phyloP scores from a whole-genome alignment of 2,113 vertebrate genomes.

The Centropristis striata region DNA sequence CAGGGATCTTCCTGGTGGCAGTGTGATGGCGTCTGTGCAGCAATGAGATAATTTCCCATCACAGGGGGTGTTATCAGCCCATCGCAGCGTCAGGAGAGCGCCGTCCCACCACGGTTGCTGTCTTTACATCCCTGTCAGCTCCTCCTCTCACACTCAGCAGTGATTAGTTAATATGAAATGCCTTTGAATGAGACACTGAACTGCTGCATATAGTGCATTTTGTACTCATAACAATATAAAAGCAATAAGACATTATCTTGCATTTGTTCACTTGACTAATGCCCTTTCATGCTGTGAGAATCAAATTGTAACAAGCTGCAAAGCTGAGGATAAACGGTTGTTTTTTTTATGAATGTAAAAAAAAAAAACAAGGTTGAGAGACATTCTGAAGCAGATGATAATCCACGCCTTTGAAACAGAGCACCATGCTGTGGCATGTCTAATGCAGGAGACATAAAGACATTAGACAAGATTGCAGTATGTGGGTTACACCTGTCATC shows the following conservation, averaged over 20 bases:
- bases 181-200: slow-evolving; percentile 32
- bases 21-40: slow-evolving; percentile 33
- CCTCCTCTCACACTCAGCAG: slow-evolving; percentile 25
- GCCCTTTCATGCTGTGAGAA: slow-evolving; percentile 54
- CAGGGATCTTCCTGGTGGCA: slow-evolving; percentile 39
- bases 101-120: slow-evolving; percentile 2
- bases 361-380: neutral
- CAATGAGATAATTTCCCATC: slow-evolving; percentile 69
- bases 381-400: slow-evolving; percentile 38
- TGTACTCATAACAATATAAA: slow-evolving; percentile 44
- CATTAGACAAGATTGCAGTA: slow-evolving; percentile 45
- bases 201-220: slow-evolving; percentile 14
- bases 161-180: slow-evolving; percentile 59
- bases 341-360: slow-evolving; percentile 27
- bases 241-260: slow-evolving; percentile 45
- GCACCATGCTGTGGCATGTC: slow-evolving; percentile 32
- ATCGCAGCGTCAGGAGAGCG: slow-evolving; percentile 36
- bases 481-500: slow-evolving; percentile 65
- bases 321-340: slow-evolving; percentile 48
- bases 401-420: slow-evolving; percentile 46
- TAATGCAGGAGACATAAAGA: slow-evolving; percentile 53
- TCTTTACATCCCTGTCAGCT: slow-evolving; percentile 58
- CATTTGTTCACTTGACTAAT: slow-evolving; percentile 62
- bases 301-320: slow-evolving; percentile 51
- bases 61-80: slow-evolving; percentile 62